Evolutionary conservation across 2,888 invertebrate genomes (phyloP).

Genomic region (Dione juno): DNA sequence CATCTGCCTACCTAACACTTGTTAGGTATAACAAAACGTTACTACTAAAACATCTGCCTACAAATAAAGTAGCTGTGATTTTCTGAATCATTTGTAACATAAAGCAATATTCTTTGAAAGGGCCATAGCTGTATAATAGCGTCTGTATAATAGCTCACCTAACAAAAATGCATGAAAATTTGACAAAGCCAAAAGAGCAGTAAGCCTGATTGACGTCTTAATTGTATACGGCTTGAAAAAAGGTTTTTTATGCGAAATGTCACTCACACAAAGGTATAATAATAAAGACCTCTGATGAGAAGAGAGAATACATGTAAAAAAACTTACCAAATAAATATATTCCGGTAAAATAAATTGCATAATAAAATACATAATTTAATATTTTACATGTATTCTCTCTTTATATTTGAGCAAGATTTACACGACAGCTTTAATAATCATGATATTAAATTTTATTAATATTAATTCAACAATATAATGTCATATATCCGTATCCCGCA

Average conservation of each 20-base stretch:
- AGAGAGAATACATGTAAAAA: conserved; percentile 56
- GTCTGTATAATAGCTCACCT: conserved; percentile 49
- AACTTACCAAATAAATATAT: conserved; percentile 48
- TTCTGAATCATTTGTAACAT: conserved; percentile 67
- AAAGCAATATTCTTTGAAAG: conserved; percentile 54
- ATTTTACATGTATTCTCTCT: too few relatives aligned
- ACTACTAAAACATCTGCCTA: too few relatives aligned
- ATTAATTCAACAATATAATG: too few relatives aligned
- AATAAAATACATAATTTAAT: too few relatives aligned
- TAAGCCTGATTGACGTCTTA: conserved; percentile 68
- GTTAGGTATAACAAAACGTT: too few relatives aligned
- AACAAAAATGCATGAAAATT: conserved; percentile 61
- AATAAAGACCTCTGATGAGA: conserved; percentile 44
- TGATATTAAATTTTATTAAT: too few relatives aligned
- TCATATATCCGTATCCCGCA: too few relatives aligned
- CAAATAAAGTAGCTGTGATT: conserved; percentile 64
- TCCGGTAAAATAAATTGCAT: conserved; percentile 42
- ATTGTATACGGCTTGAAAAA: conserved; percentile 59
- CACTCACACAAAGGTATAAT: conserved; percentile 52
- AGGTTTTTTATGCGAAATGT: conserved; percentile 56
- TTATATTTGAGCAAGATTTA: too few relatives aligned
- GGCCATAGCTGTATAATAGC: conserved; percentile 52
- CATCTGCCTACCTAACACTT: too few relatives aligned
- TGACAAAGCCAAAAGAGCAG: conserved; percentile 59
- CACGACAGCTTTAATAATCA: too few relatives aligned